Percentiles rank a stretch among this genome's conserved stretches.
phyloP scores from a whole-genome alignment of 2,888 invertebrate genomes.

The Molanna angustata region DNA sequence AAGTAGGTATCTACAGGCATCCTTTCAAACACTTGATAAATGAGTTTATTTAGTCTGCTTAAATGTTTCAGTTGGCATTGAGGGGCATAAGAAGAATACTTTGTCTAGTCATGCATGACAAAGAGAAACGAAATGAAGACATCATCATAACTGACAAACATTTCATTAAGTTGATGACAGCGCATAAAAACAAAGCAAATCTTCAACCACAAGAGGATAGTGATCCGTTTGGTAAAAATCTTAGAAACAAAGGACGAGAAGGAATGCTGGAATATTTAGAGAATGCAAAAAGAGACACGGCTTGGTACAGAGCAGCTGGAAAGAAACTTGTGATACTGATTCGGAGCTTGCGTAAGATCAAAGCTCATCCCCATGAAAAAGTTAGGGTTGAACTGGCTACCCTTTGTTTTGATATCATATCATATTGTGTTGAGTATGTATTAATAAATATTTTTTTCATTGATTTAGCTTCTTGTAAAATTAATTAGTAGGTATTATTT shows the following conservation, averaged over 20 bases:
- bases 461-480: no score
- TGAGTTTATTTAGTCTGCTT: no score
- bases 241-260: conserved; percentile 35
- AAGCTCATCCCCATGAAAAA: conserved; percentile 58
- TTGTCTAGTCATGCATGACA: conserved; percentile 49
- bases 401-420: conserved; percentile 56
- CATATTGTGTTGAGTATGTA: conserved; percentile 58
- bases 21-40: no score
- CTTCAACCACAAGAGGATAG: conserved; percentile 6
- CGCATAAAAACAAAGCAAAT: background rate
- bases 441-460: no score
- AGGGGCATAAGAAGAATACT: conserved; percentile 47
- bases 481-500: no score
- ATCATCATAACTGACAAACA: conserved; percentile 35
- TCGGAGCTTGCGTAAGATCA: conserved; percentile 51
- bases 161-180: conserved; percentile 40
- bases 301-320: conserved; percentile 60
- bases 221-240: conserved; percentile 29
- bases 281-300: conserved; percentile 43
- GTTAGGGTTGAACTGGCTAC: conserved; percentile 62
- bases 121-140: conserved; percentile 37
- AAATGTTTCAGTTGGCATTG: conserved; percentile 42
- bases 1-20: no score
- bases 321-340: conserved; percentile 55
- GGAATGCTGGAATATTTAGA: conserved; percentile 44